Conservation (phyloP, 1,140 invertebrate genomes). For the Zaprionus capensis region DNA sequence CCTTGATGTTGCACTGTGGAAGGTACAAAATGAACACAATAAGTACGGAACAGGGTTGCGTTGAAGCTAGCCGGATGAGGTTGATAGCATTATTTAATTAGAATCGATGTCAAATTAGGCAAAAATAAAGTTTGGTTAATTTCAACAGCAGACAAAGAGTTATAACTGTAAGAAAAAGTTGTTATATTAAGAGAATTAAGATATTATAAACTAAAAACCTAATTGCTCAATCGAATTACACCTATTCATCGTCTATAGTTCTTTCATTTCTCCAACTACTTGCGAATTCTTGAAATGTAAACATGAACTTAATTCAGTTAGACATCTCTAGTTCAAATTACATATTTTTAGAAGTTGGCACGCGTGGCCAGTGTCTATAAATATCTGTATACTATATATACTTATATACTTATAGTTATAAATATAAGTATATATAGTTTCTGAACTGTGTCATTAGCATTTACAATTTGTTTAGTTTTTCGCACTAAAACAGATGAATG, state of each 20-base stretch:
- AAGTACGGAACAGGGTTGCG: background rate
- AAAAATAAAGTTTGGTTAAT: conserved; percentile 1
- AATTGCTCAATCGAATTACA: background rate
- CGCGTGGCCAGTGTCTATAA: conserved; percentile 38
- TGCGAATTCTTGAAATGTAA: background rate
- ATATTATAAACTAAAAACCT: background rate
- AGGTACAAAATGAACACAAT: conserved; percentile 12
- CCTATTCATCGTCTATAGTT: background rate
- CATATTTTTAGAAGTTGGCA: conserved; percentile 62
- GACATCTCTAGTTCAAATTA: conserved; percentile 17
- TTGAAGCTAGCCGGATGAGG: background rate
- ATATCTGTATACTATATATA: conserved; percentile 14
- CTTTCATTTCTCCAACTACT: background rate
- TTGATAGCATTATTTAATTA: background rate
- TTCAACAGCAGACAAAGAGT: background rate
- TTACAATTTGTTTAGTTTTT: conserved; percentile 42
- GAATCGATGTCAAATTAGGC: background rate
- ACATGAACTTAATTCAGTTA: conserved; percentile 20
- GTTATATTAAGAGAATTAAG: background rate
- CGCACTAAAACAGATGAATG: conserved; percentile 24
- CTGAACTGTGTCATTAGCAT: conserved; percentile 55
- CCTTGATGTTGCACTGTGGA: conserved; percentile 77
- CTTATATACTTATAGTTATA: background rate
- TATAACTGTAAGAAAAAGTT: background rate
- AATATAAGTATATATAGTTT: conserved; percentile 14